These are phyloP conservation scores for Pituophis catenifer DNA, from an alignment of 2,113 vertebrate species.

Conservation along the genomic window DNA sequence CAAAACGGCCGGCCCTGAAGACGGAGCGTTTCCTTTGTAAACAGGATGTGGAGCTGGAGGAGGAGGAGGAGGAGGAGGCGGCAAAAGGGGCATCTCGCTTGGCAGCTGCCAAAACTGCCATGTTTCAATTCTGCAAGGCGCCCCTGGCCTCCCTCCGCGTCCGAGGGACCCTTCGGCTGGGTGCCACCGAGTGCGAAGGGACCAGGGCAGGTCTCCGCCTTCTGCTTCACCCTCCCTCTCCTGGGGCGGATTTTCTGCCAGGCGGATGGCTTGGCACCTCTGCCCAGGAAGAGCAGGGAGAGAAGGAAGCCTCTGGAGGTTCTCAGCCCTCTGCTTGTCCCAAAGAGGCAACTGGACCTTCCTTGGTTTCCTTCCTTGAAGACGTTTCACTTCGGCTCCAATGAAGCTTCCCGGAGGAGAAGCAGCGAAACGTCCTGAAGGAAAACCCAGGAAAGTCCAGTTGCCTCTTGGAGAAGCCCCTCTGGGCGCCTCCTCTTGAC, in stretches of 20 bases:
- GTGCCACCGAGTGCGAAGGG: too few relatives aligned
- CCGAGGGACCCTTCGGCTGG: rapidly evolving
- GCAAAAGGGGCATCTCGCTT: neutral
- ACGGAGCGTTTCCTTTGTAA: neutral
- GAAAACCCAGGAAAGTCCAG: neutral
- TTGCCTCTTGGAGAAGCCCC: neutral
- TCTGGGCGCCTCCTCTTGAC: neutral
- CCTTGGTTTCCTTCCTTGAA: neutral
- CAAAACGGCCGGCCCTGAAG: neutral
- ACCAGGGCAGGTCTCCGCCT: rapidly evolving
- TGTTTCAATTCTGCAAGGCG: neutral
- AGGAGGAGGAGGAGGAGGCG: neutral
- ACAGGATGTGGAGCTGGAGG: neutral
- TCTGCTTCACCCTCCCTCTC: neutral
- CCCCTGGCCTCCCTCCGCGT: neutral
- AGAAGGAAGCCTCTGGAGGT: neutral
- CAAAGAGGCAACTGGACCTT: neutral
- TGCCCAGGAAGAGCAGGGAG: neutral
- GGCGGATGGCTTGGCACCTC: too few relatives aligned
- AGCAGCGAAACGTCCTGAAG: neutral
- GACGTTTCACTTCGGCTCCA: neutral
- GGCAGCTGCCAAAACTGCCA: neutral
- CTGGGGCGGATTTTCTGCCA: neutral
- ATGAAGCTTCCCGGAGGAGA: neutral
- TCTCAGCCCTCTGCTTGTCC: too few relatives aligned